Evolutionary conservation across 2,113 vertebrate genomes (phyloP), one percentile per base, ranked within the genome.

Genomic region (Neogale vison): DNA sequence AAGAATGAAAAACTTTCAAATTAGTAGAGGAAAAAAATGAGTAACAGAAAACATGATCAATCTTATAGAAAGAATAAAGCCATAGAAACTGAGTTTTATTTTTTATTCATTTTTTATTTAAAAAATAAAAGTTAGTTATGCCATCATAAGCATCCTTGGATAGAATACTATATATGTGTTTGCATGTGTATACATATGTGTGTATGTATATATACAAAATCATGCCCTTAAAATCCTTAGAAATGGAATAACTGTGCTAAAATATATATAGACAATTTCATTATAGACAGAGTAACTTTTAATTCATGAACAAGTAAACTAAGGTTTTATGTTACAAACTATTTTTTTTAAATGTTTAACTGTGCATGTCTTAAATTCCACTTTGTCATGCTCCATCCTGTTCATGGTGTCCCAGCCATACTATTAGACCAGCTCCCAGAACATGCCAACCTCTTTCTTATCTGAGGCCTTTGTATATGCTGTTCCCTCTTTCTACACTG

Each of bases 191-290:
- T 55, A 20, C 55, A 21, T 31, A 6, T 63, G 13, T 34, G 63
- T 65, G 6, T 65, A 5, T 67, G 14, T 67, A 17, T 15, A 61
- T 61, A 61, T n/a, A 69, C 2, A 69, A 69, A 3, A 80, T 79
- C 12, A 67, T 20, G 14, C 31, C 26, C 15, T 87, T 81, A 57
- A 61, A 61, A 79, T 90, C 39, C n/a, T 36, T 57, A 34, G 39
- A 83, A 96, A 95, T 72, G 34, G 67, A 92, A 93, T 80, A 59
- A 63, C n/a, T 69, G 4, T 71, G 31, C 45, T 85, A 88, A 94
- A 80, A 76, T 74, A 65, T 80, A 95, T 39, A 1, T 1, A 42
- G 29, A 88, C 3, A 45, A 11, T 93, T 84, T 88, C 80, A 93
- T 59, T 17, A 61, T 20, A 72, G 21, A 52, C 36, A 61, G 11